Evolutionary conservation across 2,113 vertebrate genomes (phyloP), one percentile per base, ranked within the genome.

Genomic region (Rana temporaria): DNA sequence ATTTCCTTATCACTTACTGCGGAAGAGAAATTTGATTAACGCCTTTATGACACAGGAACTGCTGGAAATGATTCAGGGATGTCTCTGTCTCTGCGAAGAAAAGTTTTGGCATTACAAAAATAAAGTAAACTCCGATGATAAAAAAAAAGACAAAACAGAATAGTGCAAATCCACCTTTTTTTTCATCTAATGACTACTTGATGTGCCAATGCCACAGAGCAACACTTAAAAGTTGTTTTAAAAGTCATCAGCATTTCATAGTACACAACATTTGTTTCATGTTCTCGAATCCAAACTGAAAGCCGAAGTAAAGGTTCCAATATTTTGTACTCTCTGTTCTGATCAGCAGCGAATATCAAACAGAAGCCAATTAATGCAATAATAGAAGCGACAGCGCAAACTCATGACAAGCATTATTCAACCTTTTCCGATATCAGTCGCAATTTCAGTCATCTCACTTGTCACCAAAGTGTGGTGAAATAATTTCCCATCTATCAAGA

Each of bases 341-440:
- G 69, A 71, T 71, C 6, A 30, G 1, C 7, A 19, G 16, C 56
- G 52, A 70, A 17, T 71, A 56, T 48, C 53, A 71, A 71, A 26
- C 22, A 56, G 20, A 7, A 52, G 2, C 68, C 52, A 53, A 55
- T 55, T 71, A 71, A 4, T 30, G 6, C 42, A 71, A 71, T 71
- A 56, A 26, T 7, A 56, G 48, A 26, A 22, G 52, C 55, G 69
- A 70, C 68, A 53, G n/a, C 52, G 67, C 34, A 16, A 70, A 70
- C 48, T 56, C 22, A 55, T 71, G 53, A 56, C 9, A 14, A 4
- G 24, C 20, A 16, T 48, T 16, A 53, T 53, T 70, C n/a, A 42
- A 20, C 14, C 6, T 32, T 19, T 32, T 48, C 24, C 48, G 17
- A 24, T 53, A 70, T 19, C 24, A 68, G 42, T 70, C 68, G 53